Base-by-base conservation (phyloP, 2,113 vertebrate species). In the Emberiza fucata region DNA sequence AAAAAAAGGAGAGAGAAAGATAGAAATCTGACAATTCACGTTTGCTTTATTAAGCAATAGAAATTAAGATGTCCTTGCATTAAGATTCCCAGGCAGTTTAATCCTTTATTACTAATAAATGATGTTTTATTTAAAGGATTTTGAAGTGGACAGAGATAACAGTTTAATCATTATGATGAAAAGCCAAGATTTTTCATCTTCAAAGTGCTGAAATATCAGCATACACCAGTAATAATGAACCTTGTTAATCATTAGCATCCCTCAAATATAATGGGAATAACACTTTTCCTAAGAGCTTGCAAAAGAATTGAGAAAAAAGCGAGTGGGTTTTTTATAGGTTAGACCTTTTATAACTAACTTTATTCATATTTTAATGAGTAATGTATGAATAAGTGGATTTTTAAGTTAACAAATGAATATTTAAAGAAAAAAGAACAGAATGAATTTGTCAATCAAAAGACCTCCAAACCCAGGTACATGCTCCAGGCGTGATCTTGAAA, bases 321-420 rank as follows among this genome's bases (percentile, higher is more conserved):
- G 0, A 37, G 48, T 84, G 51, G 6, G 15, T 33, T 92, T 94
- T 95, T 96, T 95, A 95, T 95, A 83, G 85, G 80, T 88, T 92
- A 94, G 82, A 90, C 88, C 68, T 96, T 96, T 96, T 92, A 94
- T 96, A 94, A 84, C 82, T 71, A 96, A 86, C 82, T 92, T 90
- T 96, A 95, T 97, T 97, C 92, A 93, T 94, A 97, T 96, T 97
- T 96, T 95, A 97, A 96, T 96, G 92, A 95, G 88, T 95, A 94
- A 94, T 88, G 81, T 90, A 93, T 94, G 96, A 97, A 96, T 95
- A 96, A 95, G 88, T 93, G 81, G 76, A 92, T 92, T 95, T 96
- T 95, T 92, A 81, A 94, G 90, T 93, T 95, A 96, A 96, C 95
- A 96, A 96, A 96, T 96, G 54, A 96, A 96, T 96, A 95, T 96